phyloP scores from a whole-genome alignment of 2,797 vertebrate genomes.

The Typhlichthys eigenmanni region DNA sequence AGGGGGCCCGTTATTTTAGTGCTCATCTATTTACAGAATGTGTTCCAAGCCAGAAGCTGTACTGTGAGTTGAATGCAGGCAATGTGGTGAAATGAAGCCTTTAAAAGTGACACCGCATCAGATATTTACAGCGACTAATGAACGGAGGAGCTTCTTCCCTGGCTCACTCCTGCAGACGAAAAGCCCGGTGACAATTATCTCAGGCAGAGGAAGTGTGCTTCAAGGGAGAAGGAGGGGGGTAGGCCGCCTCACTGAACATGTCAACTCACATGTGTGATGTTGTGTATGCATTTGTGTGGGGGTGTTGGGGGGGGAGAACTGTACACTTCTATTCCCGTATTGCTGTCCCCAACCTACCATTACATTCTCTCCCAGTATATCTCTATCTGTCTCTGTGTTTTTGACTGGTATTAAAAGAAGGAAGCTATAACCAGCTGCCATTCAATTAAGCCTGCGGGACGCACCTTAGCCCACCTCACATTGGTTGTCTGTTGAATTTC shows the following conservation, averaged over 20 bases:
- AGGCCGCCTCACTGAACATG: conserved; percentile 53
- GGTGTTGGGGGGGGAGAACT: conserved; percentile 11
- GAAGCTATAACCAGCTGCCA: conserved; percentile 39
- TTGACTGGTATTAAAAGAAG: conserved; percentile 11
- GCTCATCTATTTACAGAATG: conserved; percentile 73
- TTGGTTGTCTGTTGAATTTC: conserved; percentile 40
- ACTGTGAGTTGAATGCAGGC: conserved; percentile 41
- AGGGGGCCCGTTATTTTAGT: conserved; percentile 51
- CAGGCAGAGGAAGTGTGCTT: conserved; percentile 64
- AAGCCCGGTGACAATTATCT: conserved; percentile 69
- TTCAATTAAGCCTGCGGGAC: conserved; percentile 51
- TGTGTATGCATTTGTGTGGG: conserved; percentile 12
- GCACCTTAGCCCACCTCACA: conserved; percentile 39
- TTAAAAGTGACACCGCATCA: conserved; percentile 66
- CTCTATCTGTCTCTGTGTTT: conserved; percentile 3
- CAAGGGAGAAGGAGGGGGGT: conserved; percentile 49
- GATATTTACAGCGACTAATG: conserved; percentile 69
- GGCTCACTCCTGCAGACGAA: conserved; percentile 45
- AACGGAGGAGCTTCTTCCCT: conserved; percentile 39
- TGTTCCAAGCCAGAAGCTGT: conserved; percentile 56
- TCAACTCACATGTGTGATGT: conserved; percentile 31
- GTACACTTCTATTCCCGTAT: too few species aligned
- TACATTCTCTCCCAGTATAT: background rate
- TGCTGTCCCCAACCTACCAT: conserved; percentile 10
- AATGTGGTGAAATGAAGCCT: conserved; percentile 66